These are phyloP conservation scores for Podabrus alpinus DNA, from an alignment of 2,888 invertebrate genomes.

Conservation along the genomic window DNA sequence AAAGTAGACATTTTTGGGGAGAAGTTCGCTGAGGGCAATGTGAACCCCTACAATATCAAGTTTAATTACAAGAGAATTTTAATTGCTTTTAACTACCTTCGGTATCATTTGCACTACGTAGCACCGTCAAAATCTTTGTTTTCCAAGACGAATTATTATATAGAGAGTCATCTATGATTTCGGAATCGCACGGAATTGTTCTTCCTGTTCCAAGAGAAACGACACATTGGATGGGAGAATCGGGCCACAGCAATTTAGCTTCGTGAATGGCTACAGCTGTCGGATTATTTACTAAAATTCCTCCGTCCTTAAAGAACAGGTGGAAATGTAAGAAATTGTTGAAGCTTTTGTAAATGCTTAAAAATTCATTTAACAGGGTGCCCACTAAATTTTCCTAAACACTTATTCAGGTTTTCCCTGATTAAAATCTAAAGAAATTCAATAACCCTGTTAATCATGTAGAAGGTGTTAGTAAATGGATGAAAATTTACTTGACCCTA, in stretches of 20 bases:
- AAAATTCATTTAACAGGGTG: background rate
- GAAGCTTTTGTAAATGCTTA: background rate
- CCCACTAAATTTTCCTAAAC: background rate
- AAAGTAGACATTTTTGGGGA: slow-evolving; percentile 75
- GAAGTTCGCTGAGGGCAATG: slow-evolving; percentile 72
- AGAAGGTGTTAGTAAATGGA: background rate
- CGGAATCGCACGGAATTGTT: slow-evolving; percentile 53
- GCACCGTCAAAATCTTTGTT: slow-evolving; percentile 77
- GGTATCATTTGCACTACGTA: slow-evolving; percentile 86
- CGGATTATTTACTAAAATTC: slow-evolving; percentile 86
- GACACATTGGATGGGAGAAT: slow-evolving; percentile 73
- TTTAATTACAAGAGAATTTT: background rate
- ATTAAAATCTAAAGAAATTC: too few species aligned
- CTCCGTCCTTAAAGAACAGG: slow-evolving; percentile 67
- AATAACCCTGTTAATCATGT: background rate
- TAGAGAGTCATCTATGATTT: slow-evolving; percentile 43
- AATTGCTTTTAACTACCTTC: slow-evolving; percentile 63
- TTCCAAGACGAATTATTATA: slow-evolving; percentile 65
- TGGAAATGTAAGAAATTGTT: background rate
- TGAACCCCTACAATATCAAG: slow-evolving; percentile 69
- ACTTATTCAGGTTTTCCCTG: too few species aligned
- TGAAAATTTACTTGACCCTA: background rate
- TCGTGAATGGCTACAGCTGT: slow-evolving; percentile 88
- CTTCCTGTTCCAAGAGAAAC: slow-evolving; percentile 83
- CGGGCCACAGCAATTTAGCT: slow-evolving; percentile 81